These are phyloP conservation scores for Peromyscus nudipes DNA, from an alignment of 2,797 vertebrate species.

Conservation along the genomic window DNA sequence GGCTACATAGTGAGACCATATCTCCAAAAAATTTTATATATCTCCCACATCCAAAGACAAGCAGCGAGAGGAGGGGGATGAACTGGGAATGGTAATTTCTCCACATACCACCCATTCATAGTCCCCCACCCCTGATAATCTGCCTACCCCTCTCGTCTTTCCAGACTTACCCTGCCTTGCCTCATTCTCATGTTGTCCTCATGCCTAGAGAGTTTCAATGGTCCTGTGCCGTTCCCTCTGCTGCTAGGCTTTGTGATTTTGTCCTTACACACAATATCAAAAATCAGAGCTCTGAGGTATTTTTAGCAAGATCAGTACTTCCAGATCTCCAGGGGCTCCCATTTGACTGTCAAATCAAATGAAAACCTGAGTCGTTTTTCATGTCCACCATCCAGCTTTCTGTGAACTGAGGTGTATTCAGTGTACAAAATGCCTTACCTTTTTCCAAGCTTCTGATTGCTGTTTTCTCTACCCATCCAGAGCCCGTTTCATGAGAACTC, in stretches of 20 bases:
- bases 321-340: conserved; percentile 1
- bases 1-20: neutral
- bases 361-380: conserved; percentile 30
- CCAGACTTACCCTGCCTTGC: neutral
- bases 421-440: conserved; percentile 41
- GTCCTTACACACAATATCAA: neutral
- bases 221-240: neutral
- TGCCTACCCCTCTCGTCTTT: conserved; percentile 9
- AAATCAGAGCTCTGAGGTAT: conserved; percentile 40
- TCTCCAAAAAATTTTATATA: neutral
- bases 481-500: conserved; percentile 47
- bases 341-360: conserved; percentile 55
- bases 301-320: conserved; percentile 59
- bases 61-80: neutral
- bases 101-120: neutral
- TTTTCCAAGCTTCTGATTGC: conserved; percentile 63
- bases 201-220: conserved; percentile 20
- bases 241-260: neutral
- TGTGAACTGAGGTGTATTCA: neutral
- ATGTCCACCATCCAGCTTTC: conserved; percentile 26
- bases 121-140: neutral
- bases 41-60: neutral
- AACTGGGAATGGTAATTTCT: conserved; percentile 5
- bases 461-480: conserved; percentile 56
- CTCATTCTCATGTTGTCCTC: conserved; percentile 11